A percentile compares a stretch with the other conserved stretches of the same genome.
Conservation (phyloP, 2,888 invertebrate genomes). For the Zaprionus lineosus region DNA sequence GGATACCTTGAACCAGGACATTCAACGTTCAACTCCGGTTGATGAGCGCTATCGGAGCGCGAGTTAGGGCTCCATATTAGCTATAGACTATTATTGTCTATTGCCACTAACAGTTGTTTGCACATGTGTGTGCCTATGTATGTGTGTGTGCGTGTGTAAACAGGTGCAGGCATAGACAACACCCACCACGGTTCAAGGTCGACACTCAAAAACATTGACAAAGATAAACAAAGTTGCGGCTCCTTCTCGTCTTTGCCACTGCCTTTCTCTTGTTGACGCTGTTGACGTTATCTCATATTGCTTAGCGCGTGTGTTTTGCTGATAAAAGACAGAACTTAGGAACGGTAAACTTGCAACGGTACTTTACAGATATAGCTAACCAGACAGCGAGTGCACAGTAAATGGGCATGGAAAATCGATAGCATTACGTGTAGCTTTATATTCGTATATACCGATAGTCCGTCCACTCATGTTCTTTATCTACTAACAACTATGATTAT, state of each 20-base stretch:
- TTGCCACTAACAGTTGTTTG: conserved; percentile 24
- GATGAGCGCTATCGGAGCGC: conserved; percentile 9
- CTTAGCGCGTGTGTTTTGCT: conserved; percentile 27
- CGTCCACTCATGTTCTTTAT: too few relatives aligned
- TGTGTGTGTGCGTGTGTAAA: conserved; percentile 40
- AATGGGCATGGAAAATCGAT: conserved; percentile 57
- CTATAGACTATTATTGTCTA: conserved; percentile 48
- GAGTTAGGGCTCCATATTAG: conserved; percentile 34
- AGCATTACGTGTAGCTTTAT: conserved; percentile 38
- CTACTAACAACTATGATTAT: too few relatives aligned
- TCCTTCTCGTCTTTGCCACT: conserved; percentile 20
- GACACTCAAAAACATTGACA: conserved; percentile 27
- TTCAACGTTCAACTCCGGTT: conserved; percentile 5
- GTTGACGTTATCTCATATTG: conserved; percentile 32
- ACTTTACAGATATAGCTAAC: conserved; percentile 10
- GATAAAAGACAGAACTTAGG: conserved; percentile 31
- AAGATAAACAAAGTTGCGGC: conserved; percentile 35
- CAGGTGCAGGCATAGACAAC: conserved; percentile 55
- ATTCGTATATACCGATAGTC: conserved; percentile 32
- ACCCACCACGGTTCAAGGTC: conserved; percentile 64
- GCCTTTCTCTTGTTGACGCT: conserved; percentile 10
- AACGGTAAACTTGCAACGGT: conserved; percentile 21
- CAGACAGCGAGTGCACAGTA: conserved; percentile 38
- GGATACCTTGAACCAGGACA: conserved; percentile 57
- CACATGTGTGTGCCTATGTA: neutral